These are phyloP conservation scores for Cavia aperea DNA, from an alignment of 2,113 vertebrate species.

Conservation along the genomic window DNA sequence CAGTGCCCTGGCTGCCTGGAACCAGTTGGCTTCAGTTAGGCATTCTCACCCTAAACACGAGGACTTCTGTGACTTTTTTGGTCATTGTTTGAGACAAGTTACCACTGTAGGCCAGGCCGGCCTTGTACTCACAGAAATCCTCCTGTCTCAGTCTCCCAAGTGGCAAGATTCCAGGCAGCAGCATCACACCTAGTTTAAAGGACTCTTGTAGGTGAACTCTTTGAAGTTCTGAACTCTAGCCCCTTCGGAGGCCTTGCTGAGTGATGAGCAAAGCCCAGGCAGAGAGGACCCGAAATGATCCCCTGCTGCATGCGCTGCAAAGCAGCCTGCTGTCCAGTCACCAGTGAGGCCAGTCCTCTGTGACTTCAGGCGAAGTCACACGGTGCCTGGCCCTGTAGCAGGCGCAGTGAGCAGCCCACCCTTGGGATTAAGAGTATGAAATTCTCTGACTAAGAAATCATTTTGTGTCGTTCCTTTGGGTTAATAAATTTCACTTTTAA, in stretches of 20 bases:
- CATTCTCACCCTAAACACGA: background rate
- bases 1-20: background rate
- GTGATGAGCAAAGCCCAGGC: background rate
- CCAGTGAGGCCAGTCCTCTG: background rate
- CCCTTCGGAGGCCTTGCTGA: background rate
- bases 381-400: background rate
- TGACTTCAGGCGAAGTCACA: background rate
- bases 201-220: background rate
- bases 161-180: background rate
- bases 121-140: background rate
- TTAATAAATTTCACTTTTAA: constrained; percentile 25
- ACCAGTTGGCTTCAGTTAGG: background rate
- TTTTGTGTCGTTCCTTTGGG: background rate
- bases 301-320: background rate
- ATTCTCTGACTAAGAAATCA: background rate
- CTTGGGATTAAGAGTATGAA: background rate
- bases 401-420: background rate
- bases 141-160: background rate
- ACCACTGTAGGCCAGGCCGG: background rate
- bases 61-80: background rate
- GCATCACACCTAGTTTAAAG: background rate
- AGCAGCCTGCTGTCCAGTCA: background rate
- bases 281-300: background rate
- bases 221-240: background rate
- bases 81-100: background rate